Evolutionary conservation across 2,113 vertebrate species (phyloP).

Genomic region (Pollachius pollachius): DNA sequence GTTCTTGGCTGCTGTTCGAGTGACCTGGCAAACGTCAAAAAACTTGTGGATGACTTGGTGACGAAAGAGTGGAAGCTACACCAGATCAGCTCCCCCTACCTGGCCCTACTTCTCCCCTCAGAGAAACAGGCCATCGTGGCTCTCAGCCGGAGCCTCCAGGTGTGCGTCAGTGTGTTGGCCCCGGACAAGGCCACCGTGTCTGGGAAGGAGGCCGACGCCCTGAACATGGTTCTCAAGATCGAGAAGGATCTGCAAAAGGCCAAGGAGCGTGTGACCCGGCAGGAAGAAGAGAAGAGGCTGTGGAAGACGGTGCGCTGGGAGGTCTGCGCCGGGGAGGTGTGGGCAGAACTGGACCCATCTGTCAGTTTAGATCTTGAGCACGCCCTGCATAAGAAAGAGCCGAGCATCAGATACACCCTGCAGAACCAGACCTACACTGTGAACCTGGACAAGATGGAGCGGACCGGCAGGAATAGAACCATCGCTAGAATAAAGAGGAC

Average conservation of each 20-base stretch:
- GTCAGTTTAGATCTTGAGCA: constrained; percentile 49
- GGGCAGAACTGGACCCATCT: constrained; percentile 19
- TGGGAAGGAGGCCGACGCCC: constrained; percentile 47
- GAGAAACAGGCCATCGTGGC: constrained; percentile 36
- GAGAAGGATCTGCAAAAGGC: constrained; percentile 30
- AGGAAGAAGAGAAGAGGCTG: constrained; percentile 40
- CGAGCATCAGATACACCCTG: constrained; percentile 13
- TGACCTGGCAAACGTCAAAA: constrained; percentile 31
- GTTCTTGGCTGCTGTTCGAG: constrained; percentile 28
- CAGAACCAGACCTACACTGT: constrained; percentile 25
- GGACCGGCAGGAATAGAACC: constrained; percentile 28
- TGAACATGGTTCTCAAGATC: constrained; percentile 36
- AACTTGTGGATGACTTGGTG: constrained; percentile 44
- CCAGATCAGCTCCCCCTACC: constrained; percentile 23
- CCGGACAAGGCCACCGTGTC: constrained; percentile 36
- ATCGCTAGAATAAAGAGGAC: constrained; percentile 35
- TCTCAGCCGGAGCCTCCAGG: constrained; percentile 33
- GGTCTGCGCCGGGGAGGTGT: constrained; percentile 11
- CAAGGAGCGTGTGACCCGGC: constrained; percentile 19
- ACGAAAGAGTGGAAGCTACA: constrained; percentile 34
- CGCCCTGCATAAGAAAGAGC: constrained; percentile 32
- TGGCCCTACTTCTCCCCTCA: constrained; percentile 14
- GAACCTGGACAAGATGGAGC: constrained; percentile 34
- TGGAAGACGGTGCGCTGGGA: constrained; percentile 50
- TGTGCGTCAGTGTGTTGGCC: constrained; percentile 23